Percentiles rank a stretch among this genome's conserved stretches.
Conservation (phyloP, 2,888 invertebrate species). For the Ectemnius continuus region DNA sequence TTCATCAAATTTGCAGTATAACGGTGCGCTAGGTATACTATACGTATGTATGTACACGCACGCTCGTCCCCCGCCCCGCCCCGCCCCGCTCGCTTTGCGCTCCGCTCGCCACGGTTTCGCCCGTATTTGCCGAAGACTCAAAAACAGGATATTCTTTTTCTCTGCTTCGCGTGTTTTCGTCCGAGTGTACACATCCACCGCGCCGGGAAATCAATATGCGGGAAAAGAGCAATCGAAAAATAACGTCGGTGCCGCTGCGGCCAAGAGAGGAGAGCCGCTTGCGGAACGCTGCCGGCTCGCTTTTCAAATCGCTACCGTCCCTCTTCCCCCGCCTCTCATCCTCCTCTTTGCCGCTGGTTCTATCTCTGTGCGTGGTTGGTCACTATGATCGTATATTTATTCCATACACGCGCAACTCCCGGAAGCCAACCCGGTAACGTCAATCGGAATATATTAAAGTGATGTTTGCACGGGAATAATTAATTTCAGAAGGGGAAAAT, state of each 20-base stretch:
- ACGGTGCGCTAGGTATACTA: slow-evolving; percentile 24
- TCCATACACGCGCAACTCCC: slow-evolving; percentile 52
- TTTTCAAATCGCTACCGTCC: too few species aligned
- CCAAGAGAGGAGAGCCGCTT: too few species aligned
- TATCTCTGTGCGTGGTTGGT: slow-evolving; percentile 42
- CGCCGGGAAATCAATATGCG: slow-evolving; percentile 46
- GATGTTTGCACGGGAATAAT: slow-evolving; percentile 73
- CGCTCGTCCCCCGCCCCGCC: too few species aligned
- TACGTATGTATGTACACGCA: slow-evolving; percentile 7
- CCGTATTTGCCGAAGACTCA: slow-evolving; percentile 47
- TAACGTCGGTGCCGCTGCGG: slow-evolving; percentile 13
- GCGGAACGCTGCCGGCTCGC: too few species aligned
- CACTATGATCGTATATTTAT: slow-evolving; percentile 59
- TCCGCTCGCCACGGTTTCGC: not conserved
- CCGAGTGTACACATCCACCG: slow-evolving; percentile 36
- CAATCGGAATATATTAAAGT: slow-evolving; percentile 73
- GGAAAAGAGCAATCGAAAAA: slow-evolving; percentile 55
- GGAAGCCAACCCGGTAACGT: slow-evolving; percentile 51
- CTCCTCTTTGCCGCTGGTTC: slow-evolving; percentile 19
- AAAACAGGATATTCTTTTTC: slow-evolving; percentile 50
- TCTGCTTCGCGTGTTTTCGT: slow-evolving; percentile 42
- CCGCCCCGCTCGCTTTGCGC: slow-evolving; percentile 21
- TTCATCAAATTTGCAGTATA: slow-evolving; percentile 43
- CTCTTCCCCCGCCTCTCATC: slow-evolving; percentile 11
- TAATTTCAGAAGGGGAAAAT: slow-evolving; percentile 66